Evolutionary conservation across 1,140 invertebrate genomes (phyloP).

Genomic region (Homalodisca vitripennis): DNA sequence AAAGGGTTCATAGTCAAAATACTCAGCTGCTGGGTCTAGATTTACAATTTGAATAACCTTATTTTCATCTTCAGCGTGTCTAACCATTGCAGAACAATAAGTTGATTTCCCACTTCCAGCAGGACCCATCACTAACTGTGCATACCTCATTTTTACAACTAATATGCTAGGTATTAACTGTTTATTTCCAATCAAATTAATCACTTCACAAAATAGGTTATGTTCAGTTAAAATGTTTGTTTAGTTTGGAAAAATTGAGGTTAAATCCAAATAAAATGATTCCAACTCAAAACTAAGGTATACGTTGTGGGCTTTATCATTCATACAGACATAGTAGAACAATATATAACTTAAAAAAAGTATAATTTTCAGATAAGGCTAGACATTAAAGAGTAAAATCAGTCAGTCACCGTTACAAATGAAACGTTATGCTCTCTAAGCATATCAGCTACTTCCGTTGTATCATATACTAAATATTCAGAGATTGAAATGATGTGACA

Average conservation of each 20-base stretch:
- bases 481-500: no score
- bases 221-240: not conserved
- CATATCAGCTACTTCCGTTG: no score
- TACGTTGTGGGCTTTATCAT: not conserved
- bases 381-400: no score
- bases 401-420: no score
- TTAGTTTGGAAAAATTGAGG: not conserved
- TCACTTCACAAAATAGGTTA: not conserved
- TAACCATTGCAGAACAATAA: constrained; percentile 88
- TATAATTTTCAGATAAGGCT: no score
- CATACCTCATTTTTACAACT: constrained; percentile 70
- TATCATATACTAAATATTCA: no score
- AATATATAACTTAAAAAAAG: no score
- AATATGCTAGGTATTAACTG: not conserved
- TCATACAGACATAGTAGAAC: not conserved
- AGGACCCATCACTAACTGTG: constrained; percentile 93
- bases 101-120: constrained; percentile 98
- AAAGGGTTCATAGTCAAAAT: constrained; percentile 87
- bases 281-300: not conserved
- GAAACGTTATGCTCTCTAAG: no score
- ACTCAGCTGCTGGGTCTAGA: constrained; percentile 96
- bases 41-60: constrained; percentile 87
- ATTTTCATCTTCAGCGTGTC: constrained; percentile 73
- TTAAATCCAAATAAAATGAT: not conserved
- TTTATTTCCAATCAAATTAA: not conserved